A percentile compares a stretch with the other conserved stretches of the same genome.
phyloP scores from a whole-genome alignment of 2,797 vertebrate species.

The Onychomys arenicola region DNA sequence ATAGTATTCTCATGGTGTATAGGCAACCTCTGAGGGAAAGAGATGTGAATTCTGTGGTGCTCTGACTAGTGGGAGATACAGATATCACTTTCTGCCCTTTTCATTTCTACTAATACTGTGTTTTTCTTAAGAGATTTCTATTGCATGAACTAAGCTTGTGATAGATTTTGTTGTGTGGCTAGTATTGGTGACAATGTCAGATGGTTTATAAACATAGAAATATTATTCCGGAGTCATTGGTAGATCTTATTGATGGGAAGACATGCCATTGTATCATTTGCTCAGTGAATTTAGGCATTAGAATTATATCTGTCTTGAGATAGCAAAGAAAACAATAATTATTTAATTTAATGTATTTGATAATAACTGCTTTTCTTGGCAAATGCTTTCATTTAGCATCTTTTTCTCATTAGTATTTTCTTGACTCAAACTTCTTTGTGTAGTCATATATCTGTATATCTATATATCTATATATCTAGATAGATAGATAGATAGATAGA shows the following conservation, averaged over 20 bases:
- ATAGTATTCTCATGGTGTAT: background rate
- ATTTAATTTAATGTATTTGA: slow-evolving; percentile 70
- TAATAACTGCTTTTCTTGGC: slow-evolving; percentile 65
- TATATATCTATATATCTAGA: background rate
- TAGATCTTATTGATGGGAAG: slow-evolving; percentile 31
- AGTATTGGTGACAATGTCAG: background rate
- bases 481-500: slow-evolving; percentile 21
- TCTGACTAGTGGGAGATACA: background rate
- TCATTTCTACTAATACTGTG: background rate
- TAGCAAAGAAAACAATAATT: slow-evolving; percentile 67
- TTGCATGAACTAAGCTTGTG: background rate
- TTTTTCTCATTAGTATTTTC: slow-evolving; percentile 65
- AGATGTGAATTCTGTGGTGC: background rate
- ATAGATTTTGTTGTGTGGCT: background rate
- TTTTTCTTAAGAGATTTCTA: slow-evolving; percentile 26
- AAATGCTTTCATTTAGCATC: slow-evolving; percentile 61
- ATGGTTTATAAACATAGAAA: slow-evolving; percentile 42
- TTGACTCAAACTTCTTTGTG: slow-evolving; percentile 34
- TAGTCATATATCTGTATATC: background rate
- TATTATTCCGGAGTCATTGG: slow-evolving; percentile 20
- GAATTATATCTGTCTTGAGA: slow-evolving; percentile 61
- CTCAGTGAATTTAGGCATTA: background rate
- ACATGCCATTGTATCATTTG: slow-evolving; percentile 27
- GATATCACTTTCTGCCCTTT: background rate
- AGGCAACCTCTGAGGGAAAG: background rate